Conservation (phyloP, 2,888 invertebrate genomes). For the Pyrrhosoma nymphula region DNA sequence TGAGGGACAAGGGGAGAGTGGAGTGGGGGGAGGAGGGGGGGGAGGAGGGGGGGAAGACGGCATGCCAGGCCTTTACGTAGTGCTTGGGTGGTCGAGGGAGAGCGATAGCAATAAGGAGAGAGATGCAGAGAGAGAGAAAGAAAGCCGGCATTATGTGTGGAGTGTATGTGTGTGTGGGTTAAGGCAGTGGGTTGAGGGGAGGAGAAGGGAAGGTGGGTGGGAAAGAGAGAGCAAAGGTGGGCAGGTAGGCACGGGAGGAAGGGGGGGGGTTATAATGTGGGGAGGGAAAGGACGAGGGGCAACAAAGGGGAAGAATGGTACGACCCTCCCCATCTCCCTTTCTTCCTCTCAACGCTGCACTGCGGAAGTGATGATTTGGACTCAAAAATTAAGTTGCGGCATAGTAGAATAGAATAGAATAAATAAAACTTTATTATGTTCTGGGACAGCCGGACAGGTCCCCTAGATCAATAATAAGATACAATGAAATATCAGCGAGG, state of each 20-base stretch:
- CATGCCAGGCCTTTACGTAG: conserved; percentile 34
- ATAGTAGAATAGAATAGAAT: too few relatives aligned
- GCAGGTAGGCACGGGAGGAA: background rate
- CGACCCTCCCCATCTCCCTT: background rate
- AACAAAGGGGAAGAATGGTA: background rate
- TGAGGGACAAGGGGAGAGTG: background rate
- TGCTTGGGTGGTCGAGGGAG: conserved; percentile 42
- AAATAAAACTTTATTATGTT: too few relatives aligned
- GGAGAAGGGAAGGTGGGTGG: conserved; percentile 5
- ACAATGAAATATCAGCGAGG: too few relatives aligned
- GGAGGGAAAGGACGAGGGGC: background rate
- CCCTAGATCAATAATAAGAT: too few relatives aligned
- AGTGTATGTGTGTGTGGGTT: conserved; percentile 33
- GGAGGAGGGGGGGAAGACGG: background rate
- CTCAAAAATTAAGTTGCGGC: too few relatives aligned
- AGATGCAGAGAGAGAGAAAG: background rate
- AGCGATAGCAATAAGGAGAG: background rate
- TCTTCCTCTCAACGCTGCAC: too few relatives aligned
- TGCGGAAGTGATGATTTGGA: too few relatives aligned
- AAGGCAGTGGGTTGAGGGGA: background rate
- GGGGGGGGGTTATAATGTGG: background rate
- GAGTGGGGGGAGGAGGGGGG: background rate
- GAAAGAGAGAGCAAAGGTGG: background rate
- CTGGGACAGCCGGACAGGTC: too few relatives aligned
- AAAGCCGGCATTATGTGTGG: conserved; percentile 45